Evolutionary conservation across 2,797 vertebrate species (phyloP).

Genomic region (Centropyge bicolor): DNA sequence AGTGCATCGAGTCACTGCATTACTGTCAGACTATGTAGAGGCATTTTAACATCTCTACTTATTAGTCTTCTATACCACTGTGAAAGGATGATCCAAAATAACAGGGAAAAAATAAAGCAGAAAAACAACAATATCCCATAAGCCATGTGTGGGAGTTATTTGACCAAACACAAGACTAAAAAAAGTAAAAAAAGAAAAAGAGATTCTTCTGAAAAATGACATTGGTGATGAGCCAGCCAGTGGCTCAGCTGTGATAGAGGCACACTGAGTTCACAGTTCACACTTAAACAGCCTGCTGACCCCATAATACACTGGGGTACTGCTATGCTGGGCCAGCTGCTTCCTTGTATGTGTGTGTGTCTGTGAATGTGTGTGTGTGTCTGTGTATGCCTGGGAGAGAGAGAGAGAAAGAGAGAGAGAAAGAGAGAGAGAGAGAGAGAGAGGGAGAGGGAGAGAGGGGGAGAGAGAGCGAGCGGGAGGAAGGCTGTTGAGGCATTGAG

Average conservation of each 20-base stretch:
- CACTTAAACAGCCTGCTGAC: slow-evolving; percentile 67
- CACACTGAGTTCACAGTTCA: slow-evolving; percentile 64
- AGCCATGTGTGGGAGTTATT: slow-evolving; percentile 51
- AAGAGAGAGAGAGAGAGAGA: slow-evolving; percentile 16
- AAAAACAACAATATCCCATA: slow-evolving; percentile 34
- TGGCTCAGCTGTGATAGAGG: slow-evolving; percentile 67
- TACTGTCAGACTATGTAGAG: not conserved
- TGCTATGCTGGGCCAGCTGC: slow-evolving; percentile 68
- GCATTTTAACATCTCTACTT: not conserved
- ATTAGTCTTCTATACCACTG: not conserved
- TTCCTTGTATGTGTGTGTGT: slow-evolving; percentile 30
- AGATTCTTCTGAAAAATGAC: slow-evolving; percentile 31
- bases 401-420: slow-evolving; percentile 1
- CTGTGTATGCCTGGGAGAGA: slow-evolving; percentile 8
- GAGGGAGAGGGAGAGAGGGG: not conserved
- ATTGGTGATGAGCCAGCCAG: slow-evolving; percentile 41
- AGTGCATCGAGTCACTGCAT: not conserved
- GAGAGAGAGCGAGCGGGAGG: not conserved
- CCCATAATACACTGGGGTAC: slow-evolving; percentile 66
- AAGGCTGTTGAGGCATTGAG: slow-evolving; percentile 60
- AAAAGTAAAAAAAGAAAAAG: not conserved
- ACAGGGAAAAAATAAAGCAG: slow-evolving; percentile 4
- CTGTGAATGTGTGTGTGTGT: slow-evolving; percentile 14
- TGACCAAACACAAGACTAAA: slow-evolving; percentile 18
- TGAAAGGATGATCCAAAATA: slow-evolving; percentile 26